Percentiles rank a stretch among this genome's conserved stretches.
Conservation (phyloP, 1,140 invertebrate genomes). For the Drosophila nigromelanica region DNA sequence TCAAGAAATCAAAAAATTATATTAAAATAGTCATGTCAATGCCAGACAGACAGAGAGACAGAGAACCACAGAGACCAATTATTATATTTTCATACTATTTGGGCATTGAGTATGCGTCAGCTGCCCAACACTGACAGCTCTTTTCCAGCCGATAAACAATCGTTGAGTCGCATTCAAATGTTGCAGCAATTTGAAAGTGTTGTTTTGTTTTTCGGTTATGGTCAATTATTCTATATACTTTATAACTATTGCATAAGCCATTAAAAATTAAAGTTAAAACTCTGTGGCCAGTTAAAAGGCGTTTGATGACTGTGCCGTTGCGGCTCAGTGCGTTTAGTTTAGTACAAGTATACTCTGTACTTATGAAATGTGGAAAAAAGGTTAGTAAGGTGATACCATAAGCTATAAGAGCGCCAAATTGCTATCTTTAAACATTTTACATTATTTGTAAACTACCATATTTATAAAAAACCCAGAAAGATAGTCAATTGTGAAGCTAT, state of each 20-base stretch:
- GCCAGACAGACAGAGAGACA: constrained; percentile 18
- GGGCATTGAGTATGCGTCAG: constrained; percentile 35
- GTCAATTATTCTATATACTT: constrained; percentile 30
- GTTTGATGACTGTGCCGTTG: constrained; percentile 28
- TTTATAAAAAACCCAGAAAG: neutral
- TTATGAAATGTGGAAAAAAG: neutral
- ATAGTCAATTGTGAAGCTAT: too few relatives aligned
- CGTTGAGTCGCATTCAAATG: neutral
- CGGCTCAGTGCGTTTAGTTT: constrained; percentile 28
- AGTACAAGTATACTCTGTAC: constrained; percentile 7
- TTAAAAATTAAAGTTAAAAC: constrained; percentile 29
- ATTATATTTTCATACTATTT: constrained; percentile 19
- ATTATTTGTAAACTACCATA: neutral
- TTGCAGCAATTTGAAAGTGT: constrained; percentile 30
- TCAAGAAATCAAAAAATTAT: constrained; percentile 29
- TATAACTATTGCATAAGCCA: constrained; percentile 41
- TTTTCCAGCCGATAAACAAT: constrained; percentile 17
- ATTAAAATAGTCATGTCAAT: constrained; percentile 49
- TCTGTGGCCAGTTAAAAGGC: constrained; percentile 21
- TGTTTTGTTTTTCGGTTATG: constrained; percentile 9
- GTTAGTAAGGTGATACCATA: neutral
- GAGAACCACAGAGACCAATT: constrained; percentile 23
- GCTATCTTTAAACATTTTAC: too few relatives aligned
- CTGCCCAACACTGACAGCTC: constrained; percentile 2
- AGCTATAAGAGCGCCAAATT: too few relatives aligned